Conservation (phyloP, 2,888 invertebrate species). For the Hoplodrina ambigua region DNA sequence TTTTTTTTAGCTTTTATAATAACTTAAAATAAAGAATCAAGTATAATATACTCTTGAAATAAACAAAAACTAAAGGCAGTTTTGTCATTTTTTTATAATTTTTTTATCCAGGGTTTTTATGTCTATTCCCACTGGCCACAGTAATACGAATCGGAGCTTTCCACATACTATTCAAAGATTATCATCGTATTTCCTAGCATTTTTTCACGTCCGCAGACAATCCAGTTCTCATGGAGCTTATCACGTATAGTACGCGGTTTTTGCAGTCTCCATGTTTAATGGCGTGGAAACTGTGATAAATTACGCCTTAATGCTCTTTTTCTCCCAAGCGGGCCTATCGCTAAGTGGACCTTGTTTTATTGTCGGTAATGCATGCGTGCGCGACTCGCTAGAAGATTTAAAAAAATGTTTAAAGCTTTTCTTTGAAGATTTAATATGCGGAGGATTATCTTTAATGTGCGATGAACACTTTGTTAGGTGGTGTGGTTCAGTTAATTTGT, state of each 20-base stretch:
- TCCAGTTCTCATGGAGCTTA: conserved; percentile 82
- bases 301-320: conserved; percentile 86
- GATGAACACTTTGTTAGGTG: conserved; percentile 3
- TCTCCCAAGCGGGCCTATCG: conserved; percentile 76
- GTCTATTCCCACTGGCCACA: background rate
- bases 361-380: conserved; percentile 68
- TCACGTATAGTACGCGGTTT: conserved; percentile 85
- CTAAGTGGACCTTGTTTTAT: conserved; percentile 78
- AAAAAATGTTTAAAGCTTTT: conserved; percentile 11
- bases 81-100: background rate
- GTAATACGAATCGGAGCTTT: background rate
- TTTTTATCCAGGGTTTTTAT: background rate
- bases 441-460: conserved; percentile 17
- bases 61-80: background rate
- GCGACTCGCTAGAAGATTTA: conserved; percentile 25
- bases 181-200: conserved; percentile 62
- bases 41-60: background rate
- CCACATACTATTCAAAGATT: conserved; percentile 28
- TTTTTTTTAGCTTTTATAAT: no score
- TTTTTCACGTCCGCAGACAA: conserved; percentile 81
- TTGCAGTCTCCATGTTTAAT: conserved; percentile 86
- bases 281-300: conserved; percentile 88
- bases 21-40: no score
- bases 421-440: conserved; percentile 31
- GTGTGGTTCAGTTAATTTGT: background rate